Evolutionary conservation across 2,888 invertebrate genomes (phyloP).

Genomic region (Entomobrya multifasciata): DNA sequence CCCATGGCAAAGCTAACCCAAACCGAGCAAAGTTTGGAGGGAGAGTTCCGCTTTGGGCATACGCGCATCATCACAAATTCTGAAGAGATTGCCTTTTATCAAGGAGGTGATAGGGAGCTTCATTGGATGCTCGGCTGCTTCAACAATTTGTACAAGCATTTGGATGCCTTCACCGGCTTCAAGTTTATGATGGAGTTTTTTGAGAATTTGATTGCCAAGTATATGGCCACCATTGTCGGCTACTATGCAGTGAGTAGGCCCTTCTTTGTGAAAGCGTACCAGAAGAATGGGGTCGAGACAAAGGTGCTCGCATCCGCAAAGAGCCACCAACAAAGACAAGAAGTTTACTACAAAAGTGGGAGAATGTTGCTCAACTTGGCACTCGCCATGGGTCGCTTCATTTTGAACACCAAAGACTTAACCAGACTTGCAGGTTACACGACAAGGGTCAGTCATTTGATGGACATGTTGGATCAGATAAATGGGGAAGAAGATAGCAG

Average conservation of each 20-base stretch:
- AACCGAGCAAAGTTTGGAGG: conserved; percentile 97
- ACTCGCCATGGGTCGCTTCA: conserved; percentile 97
- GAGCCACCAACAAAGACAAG: conserved; percentile 66
- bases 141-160: conserved; percentile 86
- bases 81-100: conserved; percentile 91
- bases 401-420: conserved; percentile 96
- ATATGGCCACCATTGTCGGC: conserved; percentile 97
- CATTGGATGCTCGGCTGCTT: conserved; percentile 93
- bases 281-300: conserved; percentile 84
- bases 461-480: conserved; percentile 90
- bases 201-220: conserved; percentile 98
- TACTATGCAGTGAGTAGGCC: conserved; percentile 97
- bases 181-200: conserved; percentile 95
- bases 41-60: conserved; percentile 98
- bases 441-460: conserved; percentile 93
- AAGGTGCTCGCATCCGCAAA: conserved; percentile 7
- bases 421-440: conserved; percentile 95
- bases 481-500: conserved; percentile 84
- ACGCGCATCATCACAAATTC: conserved; percentile 97
- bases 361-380: conserved; percentile 97
- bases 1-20: conserved; percentile 96
- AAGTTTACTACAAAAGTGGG: conserved; percentile 98
- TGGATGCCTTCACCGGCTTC: conserved; percentile 93
- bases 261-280: conserved; percentile 87
- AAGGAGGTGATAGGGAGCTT: conserved; percentile 89